Base-by-base conservation (phyloP, 2,797 vertebrate genomes). In the Odontamblyopus lacepedii region DNA sequence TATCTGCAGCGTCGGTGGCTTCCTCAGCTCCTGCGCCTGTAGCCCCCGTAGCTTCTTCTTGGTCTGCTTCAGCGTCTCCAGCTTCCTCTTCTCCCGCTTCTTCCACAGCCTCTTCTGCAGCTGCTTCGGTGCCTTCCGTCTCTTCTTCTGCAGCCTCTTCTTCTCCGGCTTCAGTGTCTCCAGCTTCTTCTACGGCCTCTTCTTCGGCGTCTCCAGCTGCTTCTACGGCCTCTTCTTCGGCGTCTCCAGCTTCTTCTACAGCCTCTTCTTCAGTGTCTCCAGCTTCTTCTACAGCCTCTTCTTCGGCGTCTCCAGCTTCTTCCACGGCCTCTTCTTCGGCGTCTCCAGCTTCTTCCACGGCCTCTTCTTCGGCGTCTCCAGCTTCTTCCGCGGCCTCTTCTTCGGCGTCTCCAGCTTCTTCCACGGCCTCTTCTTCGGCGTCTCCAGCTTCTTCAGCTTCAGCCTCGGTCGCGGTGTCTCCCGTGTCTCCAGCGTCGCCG, bases 291-390 rank as follows among this genome's bases (percentile, higher is more conserved):
- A 62, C 11, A 0, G 15, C 63, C 15, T n/a, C 18, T 44, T 53
- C 9, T 0, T 0, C 23, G 29, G n/a, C 38, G 27, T 19, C 18
- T 32, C 44, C 9, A 0, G 0, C 23, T 35, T 69, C 1, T 1
- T 71, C 82, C 16, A 19, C n/a, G 0, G 62, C 67, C 4, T 2
- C 63, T 3, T 15, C 5, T 12, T 69, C 41, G 11, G 1, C 51
- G 3, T 41, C 38, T 41, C 11, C 38, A 12, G 38, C 3, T 12
- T 19, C 51, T 18, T 67, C 29, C 15, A 16, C 32, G 0, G 0
- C 41, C 26, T 23, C 16, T 0, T 26, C 64, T 23, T 11, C 44
- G 2, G 12, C 29, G 23, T 23, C 23, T 23, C 0, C 9, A 12
- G 9, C 6, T 23, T 35, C 12, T 18, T 16, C 63, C 0, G 4